Evolutionary conservation across 2,797 vertebrate genomes (phyloP).

Genomic region (Phoxinus dragarum): DNA sequence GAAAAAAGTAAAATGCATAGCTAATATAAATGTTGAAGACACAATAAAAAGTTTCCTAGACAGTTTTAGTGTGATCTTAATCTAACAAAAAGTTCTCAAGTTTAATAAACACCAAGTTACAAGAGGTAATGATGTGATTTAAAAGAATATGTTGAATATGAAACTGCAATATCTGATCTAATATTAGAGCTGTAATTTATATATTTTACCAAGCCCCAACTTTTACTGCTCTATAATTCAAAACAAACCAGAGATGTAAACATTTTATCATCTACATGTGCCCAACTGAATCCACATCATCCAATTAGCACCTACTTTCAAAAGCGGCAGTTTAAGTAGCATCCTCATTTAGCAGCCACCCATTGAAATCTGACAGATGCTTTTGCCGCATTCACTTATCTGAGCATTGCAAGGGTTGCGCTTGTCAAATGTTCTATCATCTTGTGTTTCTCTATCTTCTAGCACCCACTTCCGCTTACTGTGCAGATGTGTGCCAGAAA

Average conservation of each 20-base stretch:
- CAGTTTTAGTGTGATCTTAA: background rate
- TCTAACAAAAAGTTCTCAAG: background rate
- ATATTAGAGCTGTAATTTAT: background rate
- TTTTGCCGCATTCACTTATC: conserved; percentile 37
- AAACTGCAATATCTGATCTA: background rate
- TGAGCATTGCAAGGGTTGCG: conserved; percentile 26
- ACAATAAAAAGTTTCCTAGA: background rate
- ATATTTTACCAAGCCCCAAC: background rate
- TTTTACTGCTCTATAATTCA: background rate
- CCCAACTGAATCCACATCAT: conserved; percentile 6
- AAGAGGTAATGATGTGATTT: background rate
- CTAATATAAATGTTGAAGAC: background rate
- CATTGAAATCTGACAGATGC: conserved; percentile 40
- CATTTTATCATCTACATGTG: conserved; percentile 10
- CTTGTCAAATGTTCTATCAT: conserved; percentile 34
- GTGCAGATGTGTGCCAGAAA: conserved; percentile 47
- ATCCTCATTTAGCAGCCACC: conserved; percentile 23
- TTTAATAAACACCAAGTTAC: background rate
- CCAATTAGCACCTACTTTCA: conserved; percentile 7
- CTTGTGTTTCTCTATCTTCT: conserved; percentile 8
- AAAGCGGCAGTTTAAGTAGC: background rate
- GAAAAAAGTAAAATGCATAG: background rate
- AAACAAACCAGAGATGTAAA: background rate
- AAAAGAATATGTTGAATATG: background rate
- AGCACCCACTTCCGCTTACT: conserved; percentile 25